Conservation (phyloP, 2,797 vertebrate species). For the Hoplostethus mediterraneus region DNA sequence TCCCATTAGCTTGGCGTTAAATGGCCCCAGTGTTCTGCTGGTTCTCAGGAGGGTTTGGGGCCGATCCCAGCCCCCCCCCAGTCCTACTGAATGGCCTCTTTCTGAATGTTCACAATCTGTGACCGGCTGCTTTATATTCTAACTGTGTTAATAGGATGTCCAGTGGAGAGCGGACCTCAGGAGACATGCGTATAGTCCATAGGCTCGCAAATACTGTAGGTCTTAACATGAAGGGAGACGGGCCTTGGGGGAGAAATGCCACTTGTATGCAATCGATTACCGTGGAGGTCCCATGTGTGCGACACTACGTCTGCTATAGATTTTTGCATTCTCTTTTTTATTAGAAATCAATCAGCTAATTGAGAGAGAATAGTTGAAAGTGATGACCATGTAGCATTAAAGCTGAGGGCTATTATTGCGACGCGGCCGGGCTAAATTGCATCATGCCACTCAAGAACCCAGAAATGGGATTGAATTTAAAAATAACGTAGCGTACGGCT, state of each 20-base stretch:
- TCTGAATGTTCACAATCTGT: conserved; percentile 81
- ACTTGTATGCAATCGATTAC: conserved; percentile 72
- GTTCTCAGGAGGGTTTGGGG: conserved; percentile 73
- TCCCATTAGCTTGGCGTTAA: conserved; percentile 80
- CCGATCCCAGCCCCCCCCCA: conserved; percentile 59
- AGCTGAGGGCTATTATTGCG: conserved; percentile 51
- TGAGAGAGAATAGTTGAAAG: conserved; percentile 75
- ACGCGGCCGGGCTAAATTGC: conserved; percentile 34
- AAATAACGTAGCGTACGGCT: conserved; percentile 3
- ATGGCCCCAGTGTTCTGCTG: conserved; percentile 77
- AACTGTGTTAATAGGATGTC: conserved; percentile 77
- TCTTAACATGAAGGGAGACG: conserved; percentile 46
- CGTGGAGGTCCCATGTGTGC: conserved; percentile 52
- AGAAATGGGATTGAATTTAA: conserved; percentile 41
- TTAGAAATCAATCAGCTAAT: conserved; percentile 83
- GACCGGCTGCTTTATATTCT: conserved; percentile 80
- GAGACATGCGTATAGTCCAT: conserved; percentile 67
- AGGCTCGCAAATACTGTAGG: conserved; percentile 53
- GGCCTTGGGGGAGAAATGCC: conserved; percentile 71
- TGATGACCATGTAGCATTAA: conserved; percentile 55
- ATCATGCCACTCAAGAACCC: conserved; percentile 31
- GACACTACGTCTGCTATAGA: conserved; percentile 67
- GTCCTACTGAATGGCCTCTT: conserved; percentile 78
- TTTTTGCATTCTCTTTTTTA: conserved; percentile 71
- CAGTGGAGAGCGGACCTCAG: conserved; percentile 54